Evolutionary conservation across 2,797 vertebrate species (phyloP).

Genomic region (Cottoperca gobio): DNA sequence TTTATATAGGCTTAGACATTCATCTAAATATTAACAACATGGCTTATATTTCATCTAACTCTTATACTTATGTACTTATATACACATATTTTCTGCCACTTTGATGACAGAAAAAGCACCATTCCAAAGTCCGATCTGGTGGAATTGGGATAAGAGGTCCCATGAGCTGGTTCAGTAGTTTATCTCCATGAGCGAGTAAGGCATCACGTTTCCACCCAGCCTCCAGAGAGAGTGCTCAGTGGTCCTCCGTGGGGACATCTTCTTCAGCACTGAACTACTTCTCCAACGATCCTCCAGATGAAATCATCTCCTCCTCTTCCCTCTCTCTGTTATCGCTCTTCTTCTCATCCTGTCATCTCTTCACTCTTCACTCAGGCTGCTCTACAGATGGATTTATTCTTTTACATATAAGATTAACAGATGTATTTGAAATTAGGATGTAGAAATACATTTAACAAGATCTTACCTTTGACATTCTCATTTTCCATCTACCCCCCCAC

Average conservation of each 20-base stretch:
- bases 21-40: neutral
- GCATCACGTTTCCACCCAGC: conserved; percentile 60
- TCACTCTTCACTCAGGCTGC: conserved; percentile 1
- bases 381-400: neutral
- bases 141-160: conserved; percentile 17
- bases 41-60: conserved; percentile 1
- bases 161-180: conserved; percentile 31
- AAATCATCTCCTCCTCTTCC: conserved; percentile 1
- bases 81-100: conserved; percentile 12
- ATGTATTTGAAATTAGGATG: neutral
- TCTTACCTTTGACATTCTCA: neutral
- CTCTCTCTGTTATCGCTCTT: conserved; percentile 2
- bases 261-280: conserved; percentile 6
- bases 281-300: conserved; percentile 57
- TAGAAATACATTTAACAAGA: neutral
- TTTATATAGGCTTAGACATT: neutral
- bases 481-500: neutral
- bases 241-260: conserved; percentile 32
- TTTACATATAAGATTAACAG: neutral
- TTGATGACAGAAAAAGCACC: conserved; percentile 14
- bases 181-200: conserved; percentile 48
- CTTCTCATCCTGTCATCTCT: conserved; percentile 4
- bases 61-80: too few relatives aligned
- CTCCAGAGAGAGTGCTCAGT: conserved; percentile 38
- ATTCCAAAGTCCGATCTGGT: conserved; percentile 28